Evolutionary conservation across 2,797 vertebrate genomes (phyloP).

Genomic region (Taeniopygia guttata): DNA sequence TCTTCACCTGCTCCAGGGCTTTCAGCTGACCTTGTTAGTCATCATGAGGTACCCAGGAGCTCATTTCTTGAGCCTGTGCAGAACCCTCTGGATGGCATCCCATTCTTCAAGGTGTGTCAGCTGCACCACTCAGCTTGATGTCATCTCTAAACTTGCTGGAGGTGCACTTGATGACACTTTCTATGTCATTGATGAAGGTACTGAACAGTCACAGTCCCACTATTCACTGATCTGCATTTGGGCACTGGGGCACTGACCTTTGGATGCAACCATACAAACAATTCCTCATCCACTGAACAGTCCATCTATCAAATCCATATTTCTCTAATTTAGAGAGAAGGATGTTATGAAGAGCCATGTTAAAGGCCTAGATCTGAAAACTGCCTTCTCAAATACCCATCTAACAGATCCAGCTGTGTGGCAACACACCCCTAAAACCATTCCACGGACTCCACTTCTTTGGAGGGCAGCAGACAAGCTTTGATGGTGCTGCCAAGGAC

Average conservation of each 20-base stretch:
- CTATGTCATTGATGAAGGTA: neutral
- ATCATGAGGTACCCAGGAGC: neutral
- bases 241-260: neutral
- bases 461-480: neutral
- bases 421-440: neutral
- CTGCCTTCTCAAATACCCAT: neutral
- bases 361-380: neutral
- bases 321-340: neutral
- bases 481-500: neutral
- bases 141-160: neutral
- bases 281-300: neutral
- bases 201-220: neutral
- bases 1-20: neutral
- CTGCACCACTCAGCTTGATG: neutral
- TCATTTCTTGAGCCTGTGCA: neutral
- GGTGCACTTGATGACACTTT: neutral
- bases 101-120: neutral
- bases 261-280: neutral
- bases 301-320: neutral
- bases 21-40: neutral
- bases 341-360: rapidly evolving
- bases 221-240: neutral
- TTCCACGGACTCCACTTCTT: neutral
- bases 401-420: neutral
- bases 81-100: neutral